Percentiles rank a stretch among this genome's conserved stretches.
phyloP scores from a whole-genome alignment of 1,140 invertebrate genomes.

The Drosophila kurseongensis region DNA sequence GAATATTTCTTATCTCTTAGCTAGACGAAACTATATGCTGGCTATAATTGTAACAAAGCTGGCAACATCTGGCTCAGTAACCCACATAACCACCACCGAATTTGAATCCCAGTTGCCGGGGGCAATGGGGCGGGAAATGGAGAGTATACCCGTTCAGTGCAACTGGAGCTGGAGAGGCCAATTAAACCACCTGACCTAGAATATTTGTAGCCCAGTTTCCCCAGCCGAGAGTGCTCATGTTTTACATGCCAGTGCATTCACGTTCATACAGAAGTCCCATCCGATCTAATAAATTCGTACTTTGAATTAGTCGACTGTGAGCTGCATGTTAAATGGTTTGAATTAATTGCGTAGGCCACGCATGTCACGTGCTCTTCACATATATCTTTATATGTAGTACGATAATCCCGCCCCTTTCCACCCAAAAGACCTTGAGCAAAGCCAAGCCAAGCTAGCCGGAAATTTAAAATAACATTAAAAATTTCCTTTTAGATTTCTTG shows the following conservation, averaged over 20 bases:
- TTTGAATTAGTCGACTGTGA: constrained; percentile 45
- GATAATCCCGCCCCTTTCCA: neutral
- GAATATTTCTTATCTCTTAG: constrained; percentile 21
- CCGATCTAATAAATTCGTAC: constrained; percentile 44
- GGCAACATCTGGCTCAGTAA: constrained; percentile 14
- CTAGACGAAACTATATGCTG: constrained; percentile 7
- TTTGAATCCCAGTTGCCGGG: constrained; percentile 13
- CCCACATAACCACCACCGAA: constrained; percentile 30
- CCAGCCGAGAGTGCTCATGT: constrained; percentile 17
- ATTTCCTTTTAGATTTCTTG: constrained; percentile 10
- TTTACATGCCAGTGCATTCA: constrained; percentile 20
- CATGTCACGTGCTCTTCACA: constrained; percentile 60
- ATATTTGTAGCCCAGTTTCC: constrained; percentile 68
- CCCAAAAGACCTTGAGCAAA: constrained; percentile 18
- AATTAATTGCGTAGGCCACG: constrained; percentile 71
- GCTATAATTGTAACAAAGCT: constrained; percentile 8
- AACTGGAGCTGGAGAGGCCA: constrained; percentile 41
- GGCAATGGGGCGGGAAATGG: constrained; percentile 5
- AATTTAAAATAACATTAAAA: constrained; percentile 23
- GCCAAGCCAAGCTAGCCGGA: constrained; percentile 22
- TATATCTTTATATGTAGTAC: constrained; percentile 1
- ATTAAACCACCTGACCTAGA: constrained; percentile 74
- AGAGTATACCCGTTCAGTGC: constrained; percentile 12
- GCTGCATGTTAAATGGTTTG: constrained; percentile 68
- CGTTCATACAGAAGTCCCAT: neutral